Percentiles rank a stretch among this genome's conserved stretches.
Conservation (phyloP, 2,113 vertebrate genomes). For the Semicossyphus pulcher region DNA sequence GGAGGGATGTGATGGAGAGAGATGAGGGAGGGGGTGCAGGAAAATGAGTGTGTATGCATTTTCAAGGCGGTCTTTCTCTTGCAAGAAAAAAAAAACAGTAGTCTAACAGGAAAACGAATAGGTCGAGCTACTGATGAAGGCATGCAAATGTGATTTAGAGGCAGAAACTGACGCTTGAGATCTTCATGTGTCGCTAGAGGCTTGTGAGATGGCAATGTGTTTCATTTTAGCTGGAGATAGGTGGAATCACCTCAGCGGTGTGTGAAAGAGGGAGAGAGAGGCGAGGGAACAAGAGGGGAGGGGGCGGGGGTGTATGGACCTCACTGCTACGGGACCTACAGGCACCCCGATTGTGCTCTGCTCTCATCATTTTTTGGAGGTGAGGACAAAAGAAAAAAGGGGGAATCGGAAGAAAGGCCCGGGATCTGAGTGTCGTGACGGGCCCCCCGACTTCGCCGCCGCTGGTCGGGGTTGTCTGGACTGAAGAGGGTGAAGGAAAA, state of each 20-base stretch:
- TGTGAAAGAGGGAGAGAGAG: conserved; percentile 61
- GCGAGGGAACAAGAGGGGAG: conserved; percentile 66
- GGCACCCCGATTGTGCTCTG: conserved; percentile 80
- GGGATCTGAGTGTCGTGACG: conserved; percentile 80
- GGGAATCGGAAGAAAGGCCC: conserved; percentile 75
- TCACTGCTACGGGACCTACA: conserved; percentile 83
- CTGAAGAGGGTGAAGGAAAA: conserved; percentile 67
- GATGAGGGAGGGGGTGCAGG: conserved; percentile 78
- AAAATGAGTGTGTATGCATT: conserved; percentile 82
- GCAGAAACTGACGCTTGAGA: conserved; percentile 42
- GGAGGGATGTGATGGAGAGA: conserved; percentile 78
- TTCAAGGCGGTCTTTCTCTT: conserved; percentile 84
- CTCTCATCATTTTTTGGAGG: conserved; percentile 82
- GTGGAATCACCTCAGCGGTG: conserved; percentile 81
- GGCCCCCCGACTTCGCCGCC: conserved; percentile 76
- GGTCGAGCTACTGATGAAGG: conserved; percentile 66
- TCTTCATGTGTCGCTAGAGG: conserved; percentile 23
- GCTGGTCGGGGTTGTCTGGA: conserved; percentile 79
- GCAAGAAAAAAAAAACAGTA: conserved; percentile 73
- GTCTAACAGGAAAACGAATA: conserved; percentile 73
- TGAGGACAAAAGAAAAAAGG: conserved; percentile 83
- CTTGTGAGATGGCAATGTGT: conserved; percentile 52
- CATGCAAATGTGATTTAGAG: conserved; percentile 53
- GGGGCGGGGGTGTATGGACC: conserved; percentile 82
- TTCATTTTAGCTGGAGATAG: conserved; percentile 70